Evolutionary conservation across 2,113 vertebrate species (phyloP), one percentile per base, ranked within the genome.

Genomic region (Pomatostomus ruficeps): DNA sequence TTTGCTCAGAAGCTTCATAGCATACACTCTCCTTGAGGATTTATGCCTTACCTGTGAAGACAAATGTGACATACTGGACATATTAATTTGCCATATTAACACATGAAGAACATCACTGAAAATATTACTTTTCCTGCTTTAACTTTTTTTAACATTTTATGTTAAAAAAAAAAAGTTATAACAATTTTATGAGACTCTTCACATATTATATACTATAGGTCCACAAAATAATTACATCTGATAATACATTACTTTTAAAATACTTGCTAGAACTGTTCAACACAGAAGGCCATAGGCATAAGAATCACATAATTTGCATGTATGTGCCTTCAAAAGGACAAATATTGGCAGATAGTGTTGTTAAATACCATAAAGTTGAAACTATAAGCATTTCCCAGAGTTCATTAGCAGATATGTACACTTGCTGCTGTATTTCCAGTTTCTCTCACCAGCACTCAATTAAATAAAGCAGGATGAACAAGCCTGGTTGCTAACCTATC

Each of bases 1-100:
- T 97, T 99, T 99, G 98, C 99, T 99, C 55, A 99, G 97, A 95
- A 99, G 99, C 96, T 99, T 99, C 99, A 99, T 99, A 89, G 99
- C 99, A 49, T 99, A 99, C 10, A 99, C 99, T 93, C 99, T 99
- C 85, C 98, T 97, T 55, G 99, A 99, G 31, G 98, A 98, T 98
- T 99, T 99, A 98, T 99, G 99, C 93, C 99, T 99, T 82, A 99
- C 99, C 99, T 99, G 93, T 72, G 91, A 97, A 97, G 91, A 94
- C 25, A 94, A 95, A 45, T 1, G 12, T 35, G 36, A 88, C 6
- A 84, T 25, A 51, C 1, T 17, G 29, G 75, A 85, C 36, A 42
- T 8, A 59, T 26, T 57, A 87, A 17, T 43, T 74, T 67, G 20
- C 7, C 71, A 51, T 35, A 57, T 58, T 43, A 85, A 75, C 51